Conservation (phyloP, 2,888 invertebrate species). For the Tetranychus piercei region DNA sequence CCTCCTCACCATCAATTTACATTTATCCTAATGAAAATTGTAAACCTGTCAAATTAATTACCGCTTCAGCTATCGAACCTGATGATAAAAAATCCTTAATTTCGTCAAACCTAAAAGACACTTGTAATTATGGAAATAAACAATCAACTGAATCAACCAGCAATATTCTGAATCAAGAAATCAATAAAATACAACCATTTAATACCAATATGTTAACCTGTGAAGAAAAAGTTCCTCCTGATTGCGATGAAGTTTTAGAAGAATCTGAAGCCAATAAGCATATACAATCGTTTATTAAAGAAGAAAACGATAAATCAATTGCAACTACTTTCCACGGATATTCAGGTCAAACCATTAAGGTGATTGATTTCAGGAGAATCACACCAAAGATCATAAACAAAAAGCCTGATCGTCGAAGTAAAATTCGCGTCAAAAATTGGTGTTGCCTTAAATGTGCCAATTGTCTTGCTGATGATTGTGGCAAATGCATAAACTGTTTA, state of each 20-base stretch:
- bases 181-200: too few species aligned
- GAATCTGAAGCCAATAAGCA: not conserved
- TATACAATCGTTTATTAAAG: not conserved
- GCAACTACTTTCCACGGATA: not conserved
- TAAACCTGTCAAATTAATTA: not conserved
- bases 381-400: not conserved
- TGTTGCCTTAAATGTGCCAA: constrained; percentile 14
- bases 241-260: not conserved
- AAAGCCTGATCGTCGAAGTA: not conserved
- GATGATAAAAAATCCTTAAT: not conserved
- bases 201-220: not conserved
- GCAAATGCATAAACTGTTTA: constrained; percentile 14
- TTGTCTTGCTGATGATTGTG: constrained; percentile 16
- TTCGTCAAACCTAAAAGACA: not conserved
- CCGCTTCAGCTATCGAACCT: not conserved
- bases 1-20: not conserved
- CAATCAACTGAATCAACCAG: too few species aligned
- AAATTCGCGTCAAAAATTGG: constrained; percentile 11
- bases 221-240: not conserved
- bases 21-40: not conserved
- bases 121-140: not conserved
- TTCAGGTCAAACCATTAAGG: not conserved
- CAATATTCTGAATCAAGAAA: too few species aligned
- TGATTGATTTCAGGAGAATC: not conserved
- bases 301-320: not conserved